These are phyloP conservation scores for Strigamia maritima DNA, from an alignment of 2,888 invertebrate genomes.

Conservation along the genomic window DNA sequence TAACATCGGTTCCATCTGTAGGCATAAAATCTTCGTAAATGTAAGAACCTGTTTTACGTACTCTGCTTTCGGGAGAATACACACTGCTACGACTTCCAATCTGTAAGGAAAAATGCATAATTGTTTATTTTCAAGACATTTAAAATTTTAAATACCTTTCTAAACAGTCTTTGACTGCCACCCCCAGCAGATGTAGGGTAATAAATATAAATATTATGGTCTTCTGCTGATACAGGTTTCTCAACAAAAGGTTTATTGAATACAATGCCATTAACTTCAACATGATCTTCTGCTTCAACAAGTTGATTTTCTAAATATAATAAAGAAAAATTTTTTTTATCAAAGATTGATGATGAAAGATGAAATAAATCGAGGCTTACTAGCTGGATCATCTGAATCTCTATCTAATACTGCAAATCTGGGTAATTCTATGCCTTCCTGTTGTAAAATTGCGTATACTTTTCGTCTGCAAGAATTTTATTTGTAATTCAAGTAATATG, in stretches of 20 bases:
- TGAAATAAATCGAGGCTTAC: constrained; percentile 60
- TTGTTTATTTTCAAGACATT: no score
- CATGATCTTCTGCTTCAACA: constrained; percentile 93
- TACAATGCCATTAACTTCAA: constrained; percentile 90
- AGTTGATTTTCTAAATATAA: constrained; percentile 72
- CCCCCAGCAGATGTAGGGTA: constrained; percentile 97
- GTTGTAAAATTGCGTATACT: constrained; percentile 89
- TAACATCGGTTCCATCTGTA: constrained; percentile 85
- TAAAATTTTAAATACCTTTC: constrained; percentile 83
- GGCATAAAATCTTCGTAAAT: constrained; percentile 99
- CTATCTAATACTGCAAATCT: constrained; percentile 94
- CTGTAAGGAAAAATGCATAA: constrained; percentile 56
- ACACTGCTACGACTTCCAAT: constrained; percentile 98
- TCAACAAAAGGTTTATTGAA: constrained; percentile 99
- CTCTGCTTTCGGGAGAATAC: constrained; percentile 93
- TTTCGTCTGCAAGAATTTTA: constrained; percentile 58
- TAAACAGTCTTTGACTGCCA: constrained; percentile 93
- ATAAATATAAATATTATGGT: constrained; percentile 99
- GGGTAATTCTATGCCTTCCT: constrained; percentile 95
- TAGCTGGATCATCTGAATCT: constrained; percentile 85
- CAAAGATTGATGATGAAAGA: not conserved
- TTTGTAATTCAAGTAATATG: not conserved
- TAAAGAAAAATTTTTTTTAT: not conserved
- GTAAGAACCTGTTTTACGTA: constrained; percentile 94
- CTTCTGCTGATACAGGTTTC: constrained; percentile 98